phyloP scores from a whole-genome alignment of 2,113 vertebrate genomes.

The Gobiocypris rarus region DNA sequence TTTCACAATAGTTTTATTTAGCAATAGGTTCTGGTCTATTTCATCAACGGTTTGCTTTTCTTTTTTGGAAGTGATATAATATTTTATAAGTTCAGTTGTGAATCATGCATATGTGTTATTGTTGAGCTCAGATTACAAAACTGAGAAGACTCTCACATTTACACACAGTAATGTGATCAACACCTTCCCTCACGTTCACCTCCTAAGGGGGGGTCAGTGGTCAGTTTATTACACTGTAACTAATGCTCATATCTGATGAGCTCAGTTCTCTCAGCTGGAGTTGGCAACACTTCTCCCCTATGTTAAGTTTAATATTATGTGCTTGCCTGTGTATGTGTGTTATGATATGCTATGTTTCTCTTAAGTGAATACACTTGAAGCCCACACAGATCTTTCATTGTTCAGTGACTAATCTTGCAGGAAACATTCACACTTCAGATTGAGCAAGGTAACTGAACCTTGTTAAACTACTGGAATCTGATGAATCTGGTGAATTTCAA shows the following conservation, averaged over 20 bases:
- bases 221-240: constrained; percentile 52
- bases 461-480: too few species aligned
- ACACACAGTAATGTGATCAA: constrained; percentile 30
- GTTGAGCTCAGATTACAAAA: constrained; percentile 36
- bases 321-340: constrained; percentile 18
- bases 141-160: neutral
- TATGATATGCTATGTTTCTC: neutral
- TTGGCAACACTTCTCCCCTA: constrained; percentile 18
- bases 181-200: constrained; percentile 23
- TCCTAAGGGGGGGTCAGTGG: constrained; percentile 48
- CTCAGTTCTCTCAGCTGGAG: constrained; percentile 34
- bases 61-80: neutral
- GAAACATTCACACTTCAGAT: neutral
- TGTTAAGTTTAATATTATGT: constrained; percentile 20
- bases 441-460: too few species aligned
- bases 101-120: constrained; percentile 12
- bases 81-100: constrained; percentile 3
- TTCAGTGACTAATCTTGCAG: neutral
- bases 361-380: constrained; percentile 3
- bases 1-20: constrained; percentile 2
- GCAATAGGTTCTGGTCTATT: neutral
- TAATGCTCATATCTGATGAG: constrained; percentile 59
- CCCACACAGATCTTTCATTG: constrained; percentile 8
- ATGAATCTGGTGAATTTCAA: too few species aligned
- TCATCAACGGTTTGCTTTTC: neutral